Evolutionary conservation across 2,888 invertebrate species (phyloP).

Genomic region (Cephus runcator): DNA sequence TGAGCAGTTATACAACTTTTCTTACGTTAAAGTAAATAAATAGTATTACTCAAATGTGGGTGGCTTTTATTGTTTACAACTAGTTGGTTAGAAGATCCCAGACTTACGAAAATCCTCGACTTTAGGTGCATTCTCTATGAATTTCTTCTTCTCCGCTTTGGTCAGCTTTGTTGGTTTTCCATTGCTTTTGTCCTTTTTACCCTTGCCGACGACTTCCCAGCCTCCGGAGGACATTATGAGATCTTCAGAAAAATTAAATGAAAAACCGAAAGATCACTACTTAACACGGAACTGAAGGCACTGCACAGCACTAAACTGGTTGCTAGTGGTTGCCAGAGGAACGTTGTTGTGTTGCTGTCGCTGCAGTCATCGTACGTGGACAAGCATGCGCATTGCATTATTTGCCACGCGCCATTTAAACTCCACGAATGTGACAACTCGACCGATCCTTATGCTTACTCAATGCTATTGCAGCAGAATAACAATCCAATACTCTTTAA

Average conservation of each 20-base stretch:
- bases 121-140: constrained; percentile 74
- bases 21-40: constrained; percentile 1
- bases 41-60: no score
- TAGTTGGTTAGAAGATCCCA: constrained; percentile 2
- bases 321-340: no score
- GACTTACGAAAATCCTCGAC: constrained; percentile 81
- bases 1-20: neutral
- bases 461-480: no score
- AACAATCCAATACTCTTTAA: no score
- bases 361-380: constrained; percentile 30
- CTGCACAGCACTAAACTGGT: neutral
- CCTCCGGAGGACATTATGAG: constrained; percentile 57
- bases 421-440: no score
- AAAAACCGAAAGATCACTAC: constrained; percentile 18
- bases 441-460: no score
- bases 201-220: constrained; percentile 68
- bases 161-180: constrained; percentile 68
- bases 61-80: no score
- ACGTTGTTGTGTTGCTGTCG: neutral
- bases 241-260: constrained; percentile 24
- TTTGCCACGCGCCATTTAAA: constrained; percentile 32
- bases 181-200: constrained; percentile 70
- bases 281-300: constrained; percentile 24
- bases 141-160: constrained; percentile 72
- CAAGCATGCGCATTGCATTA: constrained; percentile 32